These are phyloP conservation scores for Andrena bucephala DNA, from an alignment of 2,888 invertebrate genomes.

Conservation along the genomic window DNA sequence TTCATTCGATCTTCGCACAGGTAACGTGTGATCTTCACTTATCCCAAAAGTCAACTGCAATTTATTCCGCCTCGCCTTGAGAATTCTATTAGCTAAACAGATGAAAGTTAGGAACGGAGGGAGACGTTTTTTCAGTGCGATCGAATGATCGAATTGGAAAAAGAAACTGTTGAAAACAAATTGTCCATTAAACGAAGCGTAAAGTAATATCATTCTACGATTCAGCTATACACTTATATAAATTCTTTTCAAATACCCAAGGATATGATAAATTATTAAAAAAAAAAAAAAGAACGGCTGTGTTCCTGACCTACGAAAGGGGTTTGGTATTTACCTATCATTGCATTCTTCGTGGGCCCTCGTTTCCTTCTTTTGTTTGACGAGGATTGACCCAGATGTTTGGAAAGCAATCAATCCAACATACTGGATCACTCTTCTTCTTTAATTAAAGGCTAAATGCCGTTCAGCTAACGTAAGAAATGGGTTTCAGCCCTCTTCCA, in stretches of 20 bases:
- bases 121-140: not conserved
- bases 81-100: slow-evolving; percentile 1
- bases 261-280: not conserved
- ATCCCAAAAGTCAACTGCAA: not conserved
- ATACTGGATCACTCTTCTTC: slow-evolving; percentile 7
- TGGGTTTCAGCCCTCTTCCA: not conserved
- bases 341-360: slow-evolving; percentile 4
- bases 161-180: no score
- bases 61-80: not conserved
- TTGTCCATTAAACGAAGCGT: no score
- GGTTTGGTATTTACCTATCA: slow-evolving; percentile 28
- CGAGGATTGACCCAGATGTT: slow-evolving; percentile 45
- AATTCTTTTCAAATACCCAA: not conserved
- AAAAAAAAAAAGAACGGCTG: not conserved
- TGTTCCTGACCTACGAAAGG: not conserved
- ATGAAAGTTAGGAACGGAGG: not conserved
- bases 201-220: no score
- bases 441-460: slow-evolving; percentile 40
- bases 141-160: no score
- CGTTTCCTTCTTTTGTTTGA: slow-evolving; percentile 40
- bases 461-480: not conserved
- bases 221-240: no score
- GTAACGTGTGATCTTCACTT: slow-evolving; percentile 29
- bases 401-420: slow-evolving; percentile 34
- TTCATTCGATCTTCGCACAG: slow-evolving; percentile 96